Conservation (phyloP, 2,888 invertebrate species). For the Pterostichus niger region DNA sequence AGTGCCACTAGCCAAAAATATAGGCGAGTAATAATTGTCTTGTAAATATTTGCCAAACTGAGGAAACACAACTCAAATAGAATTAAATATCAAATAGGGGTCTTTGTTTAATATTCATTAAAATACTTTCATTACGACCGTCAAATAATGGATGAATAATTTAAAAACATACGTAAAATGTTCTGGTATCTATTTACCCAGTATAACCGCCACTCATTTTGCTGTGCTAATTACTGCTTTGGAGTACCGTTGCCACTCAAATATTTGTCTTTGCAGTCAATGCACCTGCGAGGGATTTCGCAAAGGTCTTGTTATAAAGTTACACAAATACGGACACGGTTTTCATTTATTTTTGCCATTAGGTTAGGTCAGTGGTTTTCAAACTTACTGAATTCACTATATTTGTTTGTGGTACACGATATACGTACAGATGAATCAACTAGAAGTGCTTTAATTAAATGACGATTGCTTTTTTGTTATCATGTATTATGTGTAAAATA, state of each 20-base stretch:
- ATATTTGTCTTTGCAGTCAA: conserved; percentile 37
- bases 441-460: too few relatives aligned
- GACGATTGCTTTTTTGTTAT: too few relatives aligned
- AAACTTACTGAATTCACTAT: too few relatives aligned
- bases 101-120: conserved; percentile 51
- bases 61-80: conserved; percentile 20
- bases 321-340: too few relatives aligned
- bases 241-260: neutral
- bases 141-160: conserved; percentile 36
- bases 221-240: conserved; percentile 10
- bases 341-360: too few relatives aligned
- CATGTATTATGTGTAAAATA: too few relatives aligned
- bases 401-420: too few relatives aligned
- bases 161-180: conserved; percentile 37
- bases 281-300: conserved; percentile 7
- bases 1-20: neutral
- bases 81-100: conserved; percentile 37
- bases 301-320: conserved; percentile 10
- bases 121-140: conserved; percentile 17
- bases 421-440: too few relatives aligned
- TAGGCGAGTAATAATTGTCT: neutral
- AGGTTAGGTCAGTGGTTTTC: too few relatives aligned
- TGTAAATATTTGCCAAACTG: conserved; percentile 20
- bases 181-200: conserved; percentile 18
- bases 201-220: conserved; percentile 25